Evolutionary conservation across 92 coral and sea anemone genomes (phyloP), one percentile per base, ranked within the genome.

Genomic region (Scolanthus callimorphus): DNA sequence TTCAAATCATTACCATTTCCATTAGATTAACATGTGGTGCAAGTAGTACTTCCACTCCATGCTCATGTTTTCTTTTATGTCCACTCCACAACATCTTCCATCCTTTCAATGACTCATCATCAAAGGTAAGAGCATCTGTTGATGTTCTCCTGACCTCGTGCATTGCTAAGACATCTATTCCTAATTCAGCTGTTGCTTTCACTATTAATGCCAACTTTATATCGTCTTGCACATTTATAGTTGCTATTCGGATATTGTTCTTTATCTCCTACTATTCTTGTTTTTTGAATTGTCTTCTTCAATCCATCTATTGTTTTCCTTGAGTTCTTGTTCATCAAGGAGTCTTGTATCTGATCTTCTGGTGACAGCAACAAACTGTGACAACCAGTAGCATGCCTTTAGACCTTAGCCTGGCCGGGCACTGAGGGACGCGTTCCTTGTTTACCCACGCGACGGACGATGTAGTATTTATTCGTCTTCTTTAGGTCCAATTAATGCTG

Each of bases 391-490:
- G 75, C 17, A 45, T 29, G 45, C 52, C 57, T 68, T 68, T 68
- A 45, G 57, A 68, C 65, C 75, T 55, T 65, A 68, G 65, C 75
- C 65, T 68, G 75, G 24, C 62, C 54, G 25, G 57, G 38, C 60
- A 53, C 73, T 67, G 73, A 67, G 73, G 75, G 65, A 68, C 65
- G 46, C 56, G 65, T 25, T 41, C 75, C 75, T 68, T 57, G 65
- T 68, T 68, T 55, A 68, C 65, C 65, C 65, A 51, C 43, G 29
- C 57, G 57, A 68, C 65, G 65, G 28, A 28, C 65, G 49, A 55
- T 68, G 56, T 49, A 65, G 75, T 53, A 67, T 53, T 34, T 21
- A 28, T 55, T 53, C 20, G 49, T 54, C 6, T 31, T 17, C 43
- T 15, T 34, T 6, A 15, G 6, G 9, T 6, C 15, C 43, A 15